Conservation (phyloP, 2,797 vertebrate genomes). For the Coendou prehensilis region DNA sequence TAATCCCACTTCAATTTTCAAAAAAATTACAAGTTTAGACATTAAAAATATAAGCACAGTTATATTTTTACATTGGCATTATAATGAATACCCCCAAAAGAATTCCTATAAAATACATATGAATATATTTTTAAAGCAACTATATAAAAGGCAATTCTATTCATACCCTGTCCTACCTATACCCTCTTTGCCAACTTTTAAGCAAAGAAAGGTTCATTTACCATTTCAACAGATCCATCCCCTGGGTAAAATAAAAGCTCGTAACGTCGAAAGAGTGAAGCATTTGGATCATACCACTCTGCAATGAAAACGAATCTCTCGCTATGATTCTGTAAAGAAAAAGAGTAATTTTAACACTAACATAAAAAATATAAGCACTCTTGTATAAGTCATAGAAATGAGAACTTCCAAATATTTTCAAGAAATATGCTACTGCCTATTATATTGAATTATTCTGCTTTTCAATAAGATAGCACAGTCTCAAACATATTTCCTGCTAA, state of each 20-base stretch:
- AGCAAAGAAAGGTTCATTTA: constrained; percentile 81
- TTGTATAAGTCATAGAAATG: not conserved
- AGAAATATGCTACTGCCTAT: not conserved
- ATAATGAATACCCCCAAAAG: not conserved
- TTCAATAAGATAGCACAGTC: not conserved
- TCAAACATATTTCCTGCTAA: not conserved
- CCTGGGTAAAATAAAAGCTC: constrained; percentile 96
- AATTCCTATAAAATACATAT: not conserved
- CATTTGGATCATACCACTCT: constrained; percentile 96
- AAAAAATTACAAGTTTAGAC: not conserved
- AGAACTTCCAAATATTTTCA: constrained; percentile 24
- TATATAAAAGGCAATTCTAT: not conserved
- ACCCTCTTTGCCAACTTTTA: not conserved
- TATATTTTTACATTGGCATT: not conserved
- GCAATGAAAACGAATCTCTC: constrained; percentile 95
- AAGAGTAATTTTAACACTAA: constrained; percentile 59
- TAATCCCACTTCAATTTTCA: constrained; percentile 12
- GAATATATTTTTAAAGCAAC: not conserved
- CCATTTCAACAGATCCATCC: constrained; percentile 97
- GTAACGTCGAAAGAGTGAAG: constrained; percentile 94
- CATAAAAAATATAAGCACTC: not conserved
- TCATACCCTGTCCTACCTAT: not conserved
- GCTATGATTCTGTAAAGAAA: constrained; percentile 90
- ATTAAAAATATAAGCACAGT: constrained; percentile 3
- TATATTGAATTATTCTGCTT: not conserved